Base-by-base conservation (phyloP, 2,888 invertebrate genomes). In the Cheilosia grossa region DNA sequence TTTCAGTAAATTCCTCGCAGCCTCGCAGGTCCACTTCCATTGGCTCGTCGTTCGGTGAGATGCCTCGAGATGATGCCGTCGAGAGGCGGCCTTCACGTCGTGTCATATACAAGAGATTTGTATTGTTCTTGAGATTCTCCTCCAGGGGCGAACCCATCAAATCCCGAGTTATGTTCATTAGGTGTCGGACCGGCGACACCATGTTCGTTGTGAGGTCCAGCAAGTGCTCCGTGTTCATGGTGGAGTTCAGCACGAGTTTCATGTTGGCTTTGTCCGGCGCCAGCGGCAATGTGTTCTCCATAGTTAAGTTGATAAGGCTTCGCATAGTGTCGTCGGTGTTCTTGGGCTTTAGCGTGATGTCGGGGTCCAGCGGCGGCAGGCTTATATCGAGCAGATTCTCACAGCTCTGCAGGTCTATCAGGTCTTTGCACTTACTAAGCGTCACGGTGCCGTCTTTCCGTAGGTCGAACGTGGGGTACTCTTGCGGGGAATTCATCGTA, bases 231-330 rank as follows among this genome's bases (percentile, higher is more conserved):
- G 89, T 90, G 67, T 91, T 90, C 74, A 90, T 88, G 0, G 91
- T 91, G 0, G 91, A 91, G 56, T 90, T 91, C 2, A 92, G 87
- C 0, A 90, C 89, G 79, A 91, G 86, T 77, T 91, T 91, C 91
- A 92, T 90, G 67, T 88, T 88, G 10, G 88, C 58, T 82, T 90
- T 91, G 56, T 90, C 88, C 2, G 91, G 90, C 53, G 87, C 82
- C 63, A 86, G 51, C 15, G 85, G 88, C 63, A 91, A 67, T 17
- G 91, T 89, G 1, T 88, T 88, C 81, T 91, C 89, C 83, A 82
- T 82, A 30, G 86, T 79, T 1, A 82, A 33, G 42, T 73, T 77
- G 19, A 77, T 74, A 40, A 82, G 67, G 42, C 53, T 74, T 24
- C 72, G 72, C 9, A 80, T 30, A 40, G 58, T 74, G 4, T 81